Evolutionary conservation across 2,797 vertebrate species (phyloP).

Genomic region (Kryptolebias ocellatus): DNA sequence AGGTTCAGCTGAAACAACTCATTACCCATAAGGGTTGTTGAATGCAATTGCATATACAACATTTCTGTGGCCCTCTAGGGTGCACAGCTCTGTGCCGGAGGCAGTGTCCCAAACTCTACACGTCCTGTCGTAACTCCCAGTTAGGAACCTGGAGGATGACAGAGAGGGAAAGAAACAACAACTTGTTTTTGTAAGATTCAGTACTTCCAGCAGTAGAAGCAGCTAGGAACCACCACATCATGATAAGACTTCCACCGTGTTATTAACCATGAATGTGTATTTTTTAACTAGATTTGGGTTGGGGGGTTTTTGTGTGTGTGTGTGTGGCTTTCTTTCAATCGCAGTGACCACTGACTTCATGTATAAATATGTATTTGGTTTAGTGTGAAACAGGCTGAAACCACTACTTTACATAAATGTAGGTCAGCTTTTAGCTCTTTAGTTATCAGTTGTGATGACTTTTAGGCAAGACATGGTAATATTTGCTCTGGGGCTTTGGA

Average conservation of each 20-base stretch:
- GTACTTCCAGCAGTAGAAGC: not conserved
- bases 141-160: constrained; percentile 88
- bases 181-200: not conserved
- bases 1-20: constrained; percentile 16
- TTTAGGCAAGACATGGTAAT: no score
- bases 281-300: not conserved
- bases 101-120: constrained; percentile 95
- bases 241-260: not conserved
- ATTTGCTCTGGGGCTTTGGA: no score
- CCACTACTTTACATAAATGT: no score
- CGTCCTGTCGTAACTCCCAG: constrained; percentile 97
- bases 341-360: no score
- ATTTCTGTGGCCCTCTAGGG: constrained; percentile 89
- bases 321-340: not conserved
- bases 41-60: constrained; percentile 95
- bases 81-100: constrained; percentile 87
- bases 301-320: not conserved
- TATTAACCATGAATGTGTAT: not conserved
- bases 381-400: no score
- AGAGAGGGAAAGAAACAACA: not conserved
- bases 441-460: no score
- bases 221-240: not conserved
- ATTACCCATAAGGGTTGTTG: constrained; percentile 97
- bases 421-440: no score
- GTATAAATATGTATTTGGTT: no score